Percentiles rank a stretch among this genome's conserved stretches.
Conservation (phyloP, 2,888 invertebrate species). For the Synergus umbraculus region DNA sequence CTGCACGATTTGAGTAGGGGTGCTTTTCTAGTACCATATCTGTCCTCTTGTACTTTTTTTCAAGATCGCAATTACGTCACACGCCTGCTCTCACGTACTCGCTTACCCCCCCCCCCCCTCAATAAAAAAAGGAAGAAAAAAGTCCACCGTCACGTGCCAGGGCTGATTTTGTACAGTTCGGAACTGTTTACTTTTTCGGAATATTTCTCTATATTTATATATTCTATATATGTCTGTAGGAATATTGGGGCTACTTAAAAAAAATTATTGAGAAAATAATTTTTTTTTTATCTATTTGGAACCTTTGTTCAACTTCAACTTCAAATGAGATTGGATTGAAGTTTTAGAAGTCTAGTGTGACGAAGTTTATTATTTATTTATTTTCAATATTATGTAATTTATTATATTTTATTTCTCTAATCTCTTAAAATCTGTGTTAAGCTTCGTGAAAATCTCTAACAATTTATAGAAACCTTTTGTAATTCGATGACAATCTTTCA, state of each 20-base stretch:
- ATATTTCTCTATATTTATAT: background rate
- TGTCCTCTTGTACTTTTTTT: slow-evolving; percentile 31
- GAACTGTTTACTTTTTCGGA: background rate
- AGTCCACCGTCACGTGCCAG: slow-evolving; percentile 4
- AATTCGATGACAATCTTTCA: too few relatives aligned
- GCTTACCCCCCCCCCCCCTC: slow-evolving; percentile 21
- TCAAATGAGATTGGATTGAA: too few relatives aligned
- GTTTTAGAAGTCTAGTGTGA: too few relatives aligned
- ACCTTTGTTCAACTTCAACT: too few relatives aligned
- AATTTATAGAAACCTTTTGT: too few relatives aligned
- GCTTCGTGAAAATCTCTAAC: too few relatives aligned
- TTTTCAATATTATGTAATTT: too few relatives aligned
- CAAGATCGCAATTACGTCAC: slow-evolving; percentile 40
- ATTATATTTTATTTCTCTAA: too few relatives aligned
- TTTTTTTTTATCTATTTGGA: too few relatives aligned
- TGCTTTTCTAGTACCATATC: slow-evolving; percentile 42
- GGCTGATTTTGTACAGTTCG: background rate
- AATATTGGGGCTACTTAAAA: background rate
- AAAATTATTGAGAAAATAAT: too few relatives aligned
- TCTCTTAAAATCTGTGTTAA: too few relatives aligned
- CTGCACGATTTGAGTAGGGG: slow-evolving; percentile 59
- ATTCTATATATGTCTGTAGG: background rate
- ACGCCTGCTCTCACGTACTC: slow-evolving; percentile 29
- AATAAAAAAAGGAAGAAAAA: slow-evolving; percentile 1
- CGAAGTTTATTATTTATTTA: too few relatives aligned